These are phyloP conservation scores for Mimas tiliae DNA, from an alignment of 2,888 invertebrate species.

Conservation along the genomic window DNA sequence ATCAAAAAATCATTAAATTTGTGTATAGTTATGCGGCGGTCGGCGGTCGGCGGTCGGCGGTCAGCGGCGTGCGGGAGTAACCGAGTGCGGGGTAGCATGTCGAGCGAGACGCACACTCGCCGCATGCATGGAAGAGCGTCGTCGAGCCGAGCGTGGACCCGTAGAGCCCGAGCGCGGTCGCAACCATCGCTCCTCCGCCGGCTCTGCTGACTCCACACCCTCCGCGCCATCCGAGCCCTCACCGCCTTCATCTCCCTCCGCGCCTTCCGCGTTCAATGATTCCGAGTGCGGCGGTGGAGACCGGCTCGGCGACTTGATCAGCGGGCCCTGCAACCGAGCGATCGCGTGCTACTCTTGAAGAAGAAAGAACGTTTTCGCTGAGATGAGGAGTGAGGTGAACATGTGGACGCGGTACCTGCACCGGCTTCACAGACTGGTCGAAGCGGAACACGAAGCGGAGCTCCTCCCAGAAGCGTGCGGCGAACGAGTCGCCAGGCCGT, in stretches of 20 bases:
- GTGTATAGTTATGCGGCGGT: neutral
- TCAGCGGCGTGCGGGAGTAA: conserved; percentile 37
- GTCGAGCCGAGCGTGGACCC: conserved; percentile 42
- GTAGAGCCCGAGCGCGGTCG: conserved; percentile 34
- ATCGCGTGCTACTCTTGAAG: neutral
- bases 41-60: neutral
- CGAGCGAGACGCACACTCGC: conserved; percentile 71
- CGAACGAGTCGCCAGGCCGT: conserved; percentile 48
- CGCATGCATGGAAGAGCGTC: conserved; percentile 72
- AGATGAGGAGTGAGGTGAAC: neutral
- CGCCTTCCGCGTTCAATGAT: conserved; percentile 30
- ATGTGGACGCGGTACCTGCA: conserved; percentile 47
- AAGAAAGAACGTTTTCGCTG: neutral
- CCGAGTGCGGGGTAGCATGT: conserved; percentile 45
- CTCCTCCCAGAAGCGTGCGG: conserved; percentile 59
- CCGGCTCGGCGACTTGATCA: conserved; percentile 46
- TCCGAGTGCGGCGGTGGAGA: conserved; percentile 30
- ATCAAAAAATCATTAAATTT: no score
- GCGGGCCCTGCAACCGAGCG: conserved; percentile 46
- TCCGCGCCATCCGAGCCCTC: conserved; percentile 27
- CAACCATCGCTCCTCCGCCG: conserved; percentile 36
- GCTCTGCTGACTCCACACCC: conserved; percentile 33
- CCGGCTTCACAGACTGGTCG: conserved; percentile 66
- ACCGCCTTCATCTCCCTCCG: conserved; percentile 19
- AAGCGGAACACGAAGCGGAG: conserved; percentile 75